Base-by-base conservation (phyloP, 2,888 invertebrate genomes). In the Galerucella nymphaeae region DNA sequence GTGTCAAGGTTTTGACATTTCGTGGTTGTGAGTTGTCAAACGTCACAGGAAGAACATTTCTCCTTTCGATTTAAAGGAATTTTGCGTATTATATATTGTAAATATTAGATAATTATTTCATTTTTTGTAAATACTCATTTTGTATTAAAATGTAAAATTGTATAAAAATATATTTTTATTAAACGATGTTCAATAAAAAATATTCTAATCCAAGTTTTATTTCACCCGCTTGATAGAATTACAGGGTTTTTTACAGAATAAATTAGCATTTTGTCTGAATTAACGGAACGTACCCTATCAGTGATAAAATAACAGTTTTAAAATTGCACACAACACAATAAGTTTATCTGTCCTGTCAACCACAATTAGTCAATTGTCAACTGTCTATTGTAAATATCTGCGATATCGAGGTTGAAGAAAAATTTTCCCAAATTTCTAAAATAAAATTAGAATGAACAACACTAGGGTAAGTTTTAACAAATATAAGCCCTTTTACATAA, bases 91-190 rank as follows among this genome's bases (percentile, higher is more conserved):
- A 41, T 59, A 57, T 61, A 53, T 62, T 75, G 68, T 72, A 70
- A 73, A 71, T 71, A 71, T 48, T 38, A 70, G 57, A 61, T 42
- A 61, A 48, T 30, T 58, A 45, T 50, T n/a, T 69, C 59, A 69
- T 53, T 64, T 38, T 62, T 61, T 75, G 73, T 75, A 75, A 71
- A 75, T 75, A 75, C 69, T 73, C 75, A 69, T 71, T 73, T 75
- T 75, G 73, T 75, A 73, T 69, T 75, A 73, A 73, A 75, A 67
- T 59, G 59, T 67, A 67, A n/a, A 50, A 66, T 50, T 67, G 30
- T 75, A 69, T 74, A 74, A 66, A 70, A 64, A 67, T 48, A 66
- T 41, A 45, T 58, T 38, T 58, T 73, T 66, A 62, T 20, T 66
- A 58, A 58, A 64, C 23, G 45, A 70, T 67, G 45, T 70, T 59